These are phyloP conservation scores for Adelphocoris suturalis DNA, from an alignment of 2,888 invertebrate species.

Conservation along the genomic window DNA sequence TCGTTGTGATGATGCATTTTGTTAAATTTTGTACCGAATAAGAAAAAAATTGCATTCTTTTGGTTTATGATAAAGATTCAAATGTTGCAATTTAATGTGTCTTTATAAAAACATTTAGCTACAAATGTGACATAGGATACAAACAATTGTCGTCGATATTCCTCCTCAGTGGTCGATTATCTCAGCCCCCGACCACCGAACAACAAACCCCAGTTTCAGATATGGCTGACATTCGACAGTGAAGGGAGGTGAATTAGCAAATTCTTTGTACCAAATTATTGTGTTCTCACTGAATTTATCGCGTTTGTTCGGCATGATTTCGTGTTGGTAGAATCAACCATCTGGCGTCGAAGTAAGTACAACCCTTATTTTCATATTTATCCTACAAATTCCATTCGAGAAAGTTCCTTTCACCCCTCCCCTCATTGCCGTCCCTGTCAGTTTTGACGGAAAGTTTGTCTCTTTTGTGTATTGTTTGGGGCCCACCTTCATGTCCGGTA, in stretches of 20 bases:
- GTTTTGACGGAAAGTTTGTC: neutral
- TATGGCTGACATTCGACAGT: constrained; percentile 49
- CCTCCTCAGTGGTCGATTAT: neutral
- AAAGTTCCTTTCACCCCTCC: neutral
- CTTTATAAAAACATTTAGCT: no score
- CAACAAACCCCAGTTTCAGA: constrained; percentile 23
- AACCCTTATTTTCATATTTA: neutral
- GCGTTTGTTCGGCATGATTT: neutral
- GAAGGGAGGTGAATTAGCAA: constrained; percentile 44
- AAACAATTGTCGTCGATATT: neutral
- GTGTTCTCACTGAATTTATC: neutral
- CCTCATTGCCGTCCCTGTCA: constrained; percentile 9
- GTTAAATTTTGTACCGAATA: no score
- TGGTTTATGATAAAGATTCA: no score
- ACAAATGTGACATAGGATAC: neutral
- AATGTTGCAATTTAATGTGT: no score
- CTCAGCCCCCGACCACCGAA: neutral
- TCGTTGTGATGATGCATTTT: no score
- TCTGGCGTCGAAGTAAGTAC: neutral
- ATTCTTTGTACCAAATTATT: neutral
- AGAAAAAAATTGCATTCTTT: no score
- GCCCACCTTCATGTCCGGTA: constrained; percentile 25
- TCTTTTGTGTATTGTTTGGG: constrained; percentile 18
- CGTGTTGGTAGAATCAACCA: neutral
- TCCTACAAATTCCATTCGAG: neutral